These are phyloP conservation scores for Smithornis capensis DNA, from an alignment of 2,113 vertebrate species.

Conservation along the genomic window DNA sequence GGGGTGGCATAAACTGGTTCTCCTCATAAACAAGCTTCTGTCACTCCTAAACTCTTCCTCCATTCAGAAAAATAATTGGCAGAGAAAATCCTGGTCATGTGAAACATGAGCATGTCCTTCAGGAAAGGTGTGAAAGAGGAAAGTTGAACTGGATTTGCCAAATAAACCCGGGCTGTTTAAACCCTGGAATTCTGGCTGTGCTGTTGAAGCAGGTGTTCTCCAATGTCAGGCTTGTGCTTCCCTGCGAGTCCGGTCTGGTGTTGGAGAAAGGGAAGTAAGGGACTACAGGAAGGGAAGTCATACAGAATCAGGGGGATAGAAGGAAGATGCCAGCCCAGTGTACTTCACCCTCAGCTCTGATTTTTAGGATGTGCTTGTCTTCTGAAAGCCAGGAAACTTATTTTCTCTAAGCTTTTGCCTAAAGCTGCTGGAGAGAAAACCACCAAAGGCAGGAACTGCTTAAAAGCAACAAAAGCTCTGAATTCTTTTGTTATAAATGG, in stretches of 20 bases:
- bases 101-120: neutral
- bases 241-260: neutral
- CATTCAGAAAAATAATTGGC: neutral
- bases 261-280: neutral
- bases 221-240: fast-evolving
- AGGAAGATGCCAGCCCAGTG: neutral
- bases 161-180: neutral
- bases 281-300: neutral
- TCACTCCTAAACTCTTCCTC: neutral
- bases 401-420: neutral
- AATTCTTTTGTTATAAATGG: neutral
- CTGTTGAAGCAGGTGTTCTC: neutral
- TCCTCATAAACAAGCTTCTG: neutral
- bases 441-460: neutral
- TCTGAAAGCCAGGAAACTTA: neutral
- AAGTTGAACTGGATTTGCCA: neutral
- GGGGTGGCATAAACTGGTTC: neutral
- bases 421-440: neutral
- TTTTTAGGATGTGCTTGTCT: neutral
- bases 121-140: neutral
- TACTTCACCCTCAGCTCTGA: neutral
- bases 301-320: neutral
- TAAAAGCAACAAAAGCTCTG: neutral
- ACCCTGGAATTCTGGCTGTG: neutral
- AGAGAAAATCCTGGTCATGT: neutral